Conservation (phyloP, 1,140 invertebrate species). For the Andricus grossulariae region DNA sequence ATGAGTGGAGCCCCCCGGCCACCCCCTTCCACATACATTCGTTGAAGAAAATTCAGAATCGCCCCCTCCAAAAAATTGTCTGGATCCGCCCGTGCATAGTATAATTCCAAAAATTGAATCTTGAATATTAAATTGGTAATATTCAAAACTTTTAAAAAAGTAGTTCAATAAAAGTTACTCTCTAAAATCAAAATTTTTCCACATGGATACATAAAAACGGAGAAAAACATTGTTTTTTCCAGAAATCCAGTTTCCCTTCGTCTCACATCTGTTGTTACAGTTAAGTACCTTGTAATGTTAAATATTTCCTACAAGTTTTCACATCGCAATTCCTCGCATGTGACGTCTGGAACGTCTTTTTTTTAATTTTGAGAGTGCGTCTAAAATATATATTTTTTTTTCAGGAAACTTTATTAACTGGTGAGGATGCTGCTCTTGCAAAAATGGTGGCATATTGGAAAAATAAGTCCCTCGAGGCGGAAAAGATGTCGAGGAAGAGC, state of each 20-base stretch:
- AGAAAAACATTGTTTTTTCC: constrained; percentile 21
- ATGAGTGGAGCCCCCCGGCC: too few relatives aligned
- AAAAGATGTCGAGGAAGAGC: constrained; percentile 6
- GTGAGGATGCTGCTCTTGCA: constrained; percentile 7
- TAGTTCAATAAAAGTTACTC: constrained; percentile 43
- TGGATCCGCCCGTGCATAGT: too few relatives aligned
- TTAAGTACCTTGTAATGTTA: constrained; percentile 13
- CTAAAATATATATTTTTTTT: not conserved
- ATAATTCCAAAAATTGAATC: too few relatives aligned
- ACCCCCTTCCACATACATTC: too few relatives aligned
- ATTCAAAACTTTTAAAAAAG: too few relatives aligned
- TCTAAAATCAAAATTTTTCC: too few relatives aligned
- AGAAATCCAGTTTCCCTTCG: constrained; percentile 23
- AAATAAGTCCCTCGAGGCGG: constrained; percentile 3
- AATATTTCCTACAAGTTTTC: not conserved
- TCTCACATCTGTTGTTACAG: constrained; percentile 25
- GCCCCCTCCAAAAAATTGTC: too few relatives aligned
- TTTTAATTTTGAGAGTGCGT: not conserved
- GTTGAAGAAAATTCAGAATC: too few relatives aligned
- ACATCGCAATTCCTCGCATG: not conserved
- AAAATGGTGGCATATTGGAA: constrained; percentile 14
- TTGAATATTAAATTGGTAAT: too few relatives aligned
- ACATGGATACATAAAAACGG: constrained; percentile 7
- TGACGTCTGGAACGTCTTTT: not conserved
- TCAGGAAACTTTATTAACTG: constrained; percentile 4